Percentiles rank a stretch among this genome's conserved stretches.
Conservation (phyloP, 1,140 invertebrate species). For the Magallana ariakensis region DNA sequence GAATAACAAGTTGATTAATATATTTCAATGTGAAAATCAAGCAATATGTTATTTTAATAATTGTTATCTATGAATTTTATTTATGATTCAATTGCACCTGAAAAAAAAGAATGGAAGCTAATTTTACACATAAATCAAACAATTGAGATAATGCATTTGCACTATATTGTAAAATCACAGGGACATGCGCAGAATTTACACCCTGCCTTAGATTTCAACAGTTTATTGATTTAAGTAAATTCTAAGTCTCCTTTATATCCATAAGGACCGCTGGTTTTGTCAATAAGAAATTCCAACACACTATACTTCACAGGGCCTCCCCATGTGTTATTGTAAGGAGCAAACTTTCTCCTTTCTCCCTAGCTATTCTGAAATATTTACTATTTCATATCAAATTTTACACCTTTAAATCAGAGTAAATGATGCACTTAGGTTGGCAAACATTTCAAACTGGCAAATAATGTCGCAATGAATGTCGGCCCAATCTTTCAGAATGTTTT, state of each 20-base stretch:
- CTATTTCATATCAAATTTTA: conserved; percentile 33
- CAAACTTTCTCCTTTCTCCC: background rate
- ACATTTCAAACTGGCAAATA: conserved; percentile 7
- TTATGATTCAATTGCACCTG: no score
- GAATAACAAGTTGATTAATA: background rate
- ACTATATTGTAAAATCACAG: no score
- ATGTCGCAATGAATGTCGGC: background rate
- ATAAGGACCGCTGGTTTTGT: background rate
- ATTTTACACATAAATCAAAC: no score
- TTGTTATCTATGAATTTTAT: no score
- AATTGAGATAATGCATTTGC: no score
- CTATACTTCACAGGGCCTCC: conserved; percentile 7
- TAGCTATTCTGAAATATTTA: conserved; percentile 22
- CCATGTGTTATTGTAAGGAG: background rate
- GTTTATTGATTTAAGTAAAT: background rate
- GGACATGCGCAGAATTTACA: no score
- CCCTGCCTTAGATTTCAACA: no score
- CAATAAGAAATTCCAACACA: background rate
- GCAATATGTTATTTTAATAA: no score
- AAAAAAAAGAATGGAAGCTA: no score
- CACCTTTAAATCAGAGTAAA: background rate
- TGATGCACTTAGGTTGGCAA: background rate
- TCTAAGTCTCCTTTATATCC: background rate
- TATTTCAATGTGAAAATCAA: background rate
- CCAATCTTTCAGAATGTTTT: no score